These are phyloP conservation scores for Ctena decussata DNA, from an alignment of 2,888 invertebrate genomes.

Conservation along the genomic window DNA sequence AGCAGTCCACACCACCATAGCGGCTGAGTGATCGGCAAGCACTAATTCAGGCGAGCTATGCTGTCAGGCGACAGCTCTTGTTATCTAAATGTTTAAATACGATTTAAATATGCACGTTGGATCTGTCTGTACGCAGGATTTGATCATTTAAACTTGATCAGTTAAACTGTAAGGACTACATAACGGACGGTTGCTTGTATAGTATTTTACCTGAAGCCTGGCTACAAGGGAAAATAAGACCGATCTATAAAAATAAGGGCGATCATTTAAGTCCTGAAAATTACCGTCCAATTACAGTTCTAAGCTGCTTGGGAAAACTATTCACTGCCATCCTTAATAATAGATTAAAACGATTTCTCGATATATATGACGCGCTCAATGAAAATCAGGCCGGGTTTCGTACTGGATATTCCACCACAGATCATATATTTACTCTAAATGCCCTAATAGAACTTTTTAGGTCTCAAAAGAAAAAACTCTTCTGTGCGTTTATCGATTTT, in stretches of 20 bases:
- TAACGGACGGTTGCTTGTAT: too few species aligned
- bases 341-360: background rate
- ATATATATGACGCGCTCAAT: background rate
- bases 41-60: too few species aligned
- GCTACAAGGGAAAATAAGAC: background rate
- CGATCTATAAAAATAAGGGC: conserved; percentile 3
- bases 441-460: background rate
- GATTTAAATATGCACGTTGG: too few species aligned
- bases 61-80: too few species aligned
- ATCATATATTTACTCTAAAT: background rate
- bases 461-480: background rate
- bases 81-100: too few species aligned
- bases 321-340: background rate
- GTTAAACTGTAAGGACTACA: too few species aligned
- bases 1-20: too few species aligned
- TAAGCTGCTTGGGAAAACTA: background rate
- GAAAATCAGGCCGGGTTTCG: background rate
- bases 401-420: background rate
- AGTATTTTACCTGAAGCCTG: background rate
- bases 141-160: too few species aligned
- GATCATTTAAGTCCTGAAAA: background rate
- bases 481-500: too few species aligned
- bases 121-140: too few species aligned
- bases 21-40: too few species aligned
- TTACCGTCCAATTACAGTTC: background rate